Evolutionary conservation across 2,888 invertebrate genomes (phyloP).

Genomic region (Drosophila prolongata): DNA sequence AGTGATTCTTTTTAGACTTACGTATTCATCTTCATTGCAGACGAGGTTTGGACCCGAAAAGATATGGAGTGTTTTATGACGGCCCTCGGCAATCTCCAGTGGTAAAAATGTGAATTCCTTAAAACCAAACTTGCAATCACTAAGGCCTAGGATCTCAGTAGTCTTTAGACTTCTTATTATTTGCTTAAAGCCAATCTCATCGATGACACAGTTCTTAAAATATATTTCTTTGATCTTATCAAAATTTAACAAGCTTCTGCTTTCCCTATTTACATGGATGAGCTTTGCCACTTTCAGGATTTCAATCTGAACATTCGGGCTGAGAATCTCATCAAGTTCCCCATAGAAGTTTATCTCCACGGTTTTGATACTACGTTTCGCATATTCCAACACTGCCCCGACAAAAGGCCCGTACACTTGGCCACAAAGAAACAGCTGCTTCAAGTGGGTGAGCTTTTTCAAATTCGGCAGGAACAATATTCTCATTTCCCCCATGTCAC

Average conservation of each 20-base stretch:
- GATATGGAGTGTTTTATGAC: background rate
- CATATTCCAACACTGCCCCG: constrained; percentile 9
- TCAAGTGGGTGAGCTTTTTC: constrained; percentile 25
- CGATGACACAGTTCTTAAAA: constrained; percentile 32
- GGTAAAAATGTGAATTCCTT: constrained; percentile 5
- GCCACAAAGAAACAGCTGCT: constrained; percentile 27
- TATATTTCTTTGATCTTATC: background rate
- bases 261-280: no score
- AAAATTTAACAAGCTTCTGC: background rate
- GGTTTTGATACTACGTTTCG: background rate
- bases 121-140: constrained; percentile 10
- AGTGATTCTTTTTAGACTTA: no score
- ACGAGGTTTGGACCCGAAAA: background rate
- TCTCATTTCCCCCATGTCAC: constrained; percentile 47
- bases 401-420: background rate
- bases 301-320: background rate
- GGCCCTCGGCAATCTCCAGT: background rate
- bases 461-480: constrained; percentile 49
- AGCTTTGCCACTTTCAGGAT: background rate
- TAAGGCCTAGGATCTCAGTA: constrained; percentile 6
- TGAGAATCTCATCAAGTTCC: no score
- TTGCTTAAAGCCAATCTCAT: constrained; percentile 8
- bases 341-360: background rate
- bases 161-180: background rate
- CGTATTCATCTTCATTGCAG: no score